phyloP scores from a whole-genome alignment of 2,888 invertebrate genomes.

The Synergus itoensis region DNA sequence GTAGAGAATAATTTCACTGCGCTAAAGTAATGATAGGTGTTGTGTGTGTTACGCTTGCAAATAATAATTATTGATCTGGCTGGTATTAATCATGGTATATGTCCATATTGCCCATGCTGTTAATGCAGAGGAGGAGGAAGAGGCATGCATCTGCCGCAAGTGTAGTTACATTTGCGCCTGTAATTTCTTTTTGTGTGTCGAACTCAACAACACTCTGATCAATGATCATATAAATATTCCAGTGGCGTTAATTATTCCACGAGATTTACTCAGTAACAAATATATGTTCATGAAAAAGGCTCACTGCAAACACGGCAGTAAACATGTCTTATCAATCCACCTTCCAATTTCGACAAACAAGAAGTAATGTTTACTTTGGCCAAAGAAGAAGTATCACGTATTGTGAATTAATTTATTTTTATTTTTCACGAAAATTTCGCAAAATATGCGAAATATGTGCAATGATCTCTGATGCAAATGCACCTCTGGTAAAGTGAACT shows the following conservation, averaged over 20 bases:
- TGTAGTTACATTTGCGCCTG: slow-evolving; percentile 41
- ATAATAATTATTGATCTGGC: slow-evolving; percentile 34
- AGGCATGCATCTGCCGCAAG: slow-evolving; percentile 31
- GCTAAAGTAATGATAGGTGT: slow-evolving; percentile 40
- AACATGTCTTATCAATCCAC: slow-evolving; percentile 13
- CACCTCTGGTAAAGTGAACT: not conserved
- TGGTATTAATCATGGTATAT: slow-evolving; percentile 15
- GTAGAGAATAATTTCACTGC: slow-evolving; percentile 33
- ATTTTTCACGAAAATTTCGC: not conserved
- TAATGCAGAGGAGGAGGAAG: slow-evolving; percentile 1
- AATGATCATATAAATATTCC: slow-evolving; percentile 32
- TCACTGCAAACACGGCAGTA: not conserved
- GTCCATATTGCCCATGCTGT: not conserved
- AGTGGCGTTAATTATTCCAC: slow-evolving; percentile 37
- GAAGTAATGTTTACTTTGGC: not conserved
- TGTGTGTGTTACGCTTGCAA: slow-evolving; percentile 3
- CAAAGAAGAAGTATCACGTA: not conserved
- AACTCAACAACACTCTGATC: slow-evolving; percentile 29
- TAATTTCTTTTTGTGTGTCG: slow-evolving; percentile 44
- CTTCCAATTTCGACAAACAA: not conserved
- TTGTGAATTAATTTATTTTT: not conserved
- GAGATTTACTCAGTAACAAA: slow-evolving; percentile 38
- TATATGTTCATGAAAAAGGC: slow-evolving; percentile 34
- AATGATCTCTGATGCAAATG: not conserved
- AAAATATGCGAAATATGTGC: not conserved